These are phyloP conservation scores for Cisticola juncidis DNA, from an alignment of 2,113 vertebrate species.

Conservation along the genomic window DNA sequence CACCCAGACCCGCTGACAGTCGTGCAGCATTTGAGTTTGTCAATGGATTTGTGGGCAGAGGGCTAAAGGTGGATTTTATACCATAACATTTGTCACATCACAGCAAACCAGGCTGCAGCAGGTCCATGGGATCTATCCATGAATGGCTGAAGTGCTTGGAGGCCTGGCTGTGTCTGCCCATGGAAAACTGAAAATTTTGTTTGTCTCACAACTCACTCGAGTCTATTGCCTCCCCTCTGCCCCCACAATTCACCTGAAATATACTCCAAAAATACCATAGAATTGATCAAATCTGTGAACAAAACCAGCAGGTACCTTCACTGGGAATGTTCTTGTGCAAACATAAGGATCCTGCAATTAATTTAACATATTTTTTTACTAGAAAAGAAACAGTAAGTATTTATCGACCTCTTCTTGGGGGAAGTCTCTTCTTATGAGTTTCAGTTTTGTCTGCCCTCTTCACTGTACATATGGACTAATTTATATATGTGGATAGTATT, in stretches of 20 bases:
- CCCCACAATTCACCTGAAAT: background rate
- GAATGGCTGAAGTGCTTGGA: background rate
- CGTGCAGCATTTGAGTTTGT: background rate
- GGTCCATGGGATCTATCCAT: background rate
- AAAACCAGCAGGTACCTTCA: background rate
- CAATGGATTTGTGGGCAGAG: background rate
- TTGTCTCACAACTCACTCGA: background rate
- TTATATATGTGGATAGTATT: background rate
- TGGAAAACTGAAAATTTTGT: background rate
- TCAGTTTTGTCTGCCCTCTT: background rate
- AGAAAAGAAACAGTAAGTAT: background rate
- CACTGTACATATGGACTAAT: background rate
- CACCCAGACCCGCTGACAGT: background rate
- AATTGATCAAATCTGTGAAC: background rate
- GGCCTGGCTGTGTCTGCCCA: background rate
- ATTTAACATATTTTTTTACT: background rate
- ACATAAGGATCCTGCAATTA: background rate
- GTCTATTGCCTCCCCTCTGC: background rate
- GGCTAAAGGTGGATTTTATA: background rate
- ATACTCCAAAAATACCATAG: background rate
- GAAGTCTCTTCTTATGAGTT: background rate
- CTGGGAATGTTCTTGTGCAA: background rate
- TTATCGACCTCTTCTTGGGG: background rate
- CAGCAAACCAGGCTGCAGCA: background rate
- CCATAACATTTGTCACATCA: background rate